phyloP scores from a whole-genome alignment of 53 echinoderm and acorn worm species.

The Actinopyga echinites region DNA sequence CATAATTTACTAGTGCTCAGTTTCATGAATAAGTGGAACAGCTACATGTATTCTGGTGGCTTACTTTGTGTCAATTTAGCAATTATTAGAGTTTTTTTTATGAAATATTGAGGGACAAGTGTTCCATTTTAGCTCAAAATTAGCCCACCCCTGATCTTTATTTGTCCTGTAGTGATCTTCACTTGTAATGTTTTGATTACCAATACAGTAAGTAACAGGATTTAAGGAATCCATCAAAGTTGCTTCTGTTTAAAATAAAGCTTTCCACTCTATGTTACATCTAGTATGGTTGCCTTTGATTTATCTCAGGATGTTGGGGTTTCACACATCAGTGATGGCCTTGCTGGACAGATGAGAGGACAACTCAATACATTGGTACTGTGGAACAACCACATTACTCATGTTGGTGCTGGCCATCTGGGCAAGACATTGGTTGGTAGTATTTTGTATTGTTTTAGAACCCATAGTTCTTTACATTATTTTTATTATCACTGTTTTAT shows the following conservation, averaged over 20 bases:
- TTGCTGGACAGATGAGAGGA: slow-evolving; percentile 86
- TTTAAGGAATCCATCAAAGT: no score
- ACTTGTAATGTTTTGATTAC: no score
- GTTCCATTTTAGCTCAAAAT: no score
- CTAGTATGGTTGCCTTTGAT: neutral
- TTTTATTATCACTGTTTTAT: no score
- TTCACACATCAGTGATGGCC: slow-evolving; percentile 88
- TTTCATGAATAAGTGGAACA: neutral
- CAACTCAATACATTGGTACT: slow-evolving; percentile 88
- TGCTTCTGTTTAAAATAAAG: neutral
- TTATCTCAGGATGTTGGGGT: slow-evolving; percentile 81
- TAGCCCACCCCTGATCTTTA: no score
- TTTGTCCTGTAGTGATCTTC: no score
- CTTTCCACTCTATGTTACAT: neutral
- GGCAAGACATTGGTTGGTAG: slow-evolving; percentile 84
- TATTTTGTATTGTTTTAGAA: no score
- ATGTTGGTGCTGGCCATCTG: slow-evolving; percentile 89
- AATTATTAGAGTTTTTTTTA: no score
- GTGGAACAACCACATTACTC: slow-evolving; percentile 98
- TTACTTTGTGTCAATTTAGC: neutral
- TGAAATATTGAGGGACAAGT: no score
- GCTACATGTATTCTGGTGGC: neutral
- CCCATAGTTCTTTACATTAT: no score
- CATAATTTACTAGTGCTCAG: no score
- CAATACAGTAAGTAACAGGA: no score